Percentiles rank a stretch among this genome's conserved stretches.
phyloP scores from a whole-genome alignment of 2,797 vertebrate species.

The Crossoptilon crossoptilon region DNA sequence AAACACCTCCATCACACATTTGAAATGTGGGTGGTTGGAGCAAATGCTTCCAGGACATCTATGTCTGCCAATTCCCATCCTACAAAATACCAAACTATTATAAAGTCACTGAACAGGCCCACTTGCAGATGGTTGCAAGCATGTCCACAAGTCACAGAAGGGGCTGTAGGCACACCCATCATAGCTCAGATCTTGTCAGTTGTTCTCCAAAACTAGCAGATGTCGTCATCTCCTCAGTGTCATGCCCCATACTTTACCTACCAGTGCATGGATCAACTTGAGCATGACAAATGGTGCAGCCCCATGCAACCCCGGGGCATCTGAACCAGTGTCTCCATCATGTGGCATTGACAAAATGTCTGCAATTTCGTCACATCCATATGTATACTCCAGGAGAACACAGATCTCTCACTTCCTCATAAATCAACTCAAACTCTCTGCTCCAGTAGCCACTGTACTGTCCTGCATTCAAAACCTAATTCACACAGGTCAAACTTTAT shows the following conservation, averaged over 20 bases:
- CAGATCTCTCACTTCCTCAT: accelerated
- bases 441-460: background rate
- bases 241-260: background rate
- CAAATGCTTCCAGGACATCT: slow-evolving; percentile 17
- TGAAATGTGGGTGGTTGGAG: slow-evolving; percentile 23
- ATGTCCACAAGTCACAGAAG: background rate
- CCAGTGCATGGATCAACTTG: background rate
- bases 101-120: background rate
- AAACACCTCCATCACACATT: background rate
- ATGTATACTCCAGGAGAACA: background rate
- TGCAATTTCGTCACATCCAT: accelerated
- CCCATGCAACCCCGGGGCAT: accelerated
- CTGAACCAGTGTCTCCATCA: background rate
- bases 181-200: background rate
- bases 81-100: slow-evolving; percentile 40
- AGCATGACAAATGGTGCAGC: background rate
- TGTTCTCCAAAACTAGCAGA: background rate
- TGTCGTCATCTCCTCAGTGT: background rate
- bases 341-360: background rate
- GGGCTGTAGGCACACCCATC: background rate
- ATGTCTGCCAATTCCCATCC: slow-evolving; percentile 7
- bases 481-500: background rate
- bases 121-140: slow-evolving; percentile 21
- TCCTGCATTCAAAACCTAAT: background rate
- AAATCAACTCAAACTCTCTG: background rate